These are phyloP conservation scores for Glossophaga mutica DNA, from an alignment of 2,797 vertebrate species.

Conservation along the genomic window DNA sequence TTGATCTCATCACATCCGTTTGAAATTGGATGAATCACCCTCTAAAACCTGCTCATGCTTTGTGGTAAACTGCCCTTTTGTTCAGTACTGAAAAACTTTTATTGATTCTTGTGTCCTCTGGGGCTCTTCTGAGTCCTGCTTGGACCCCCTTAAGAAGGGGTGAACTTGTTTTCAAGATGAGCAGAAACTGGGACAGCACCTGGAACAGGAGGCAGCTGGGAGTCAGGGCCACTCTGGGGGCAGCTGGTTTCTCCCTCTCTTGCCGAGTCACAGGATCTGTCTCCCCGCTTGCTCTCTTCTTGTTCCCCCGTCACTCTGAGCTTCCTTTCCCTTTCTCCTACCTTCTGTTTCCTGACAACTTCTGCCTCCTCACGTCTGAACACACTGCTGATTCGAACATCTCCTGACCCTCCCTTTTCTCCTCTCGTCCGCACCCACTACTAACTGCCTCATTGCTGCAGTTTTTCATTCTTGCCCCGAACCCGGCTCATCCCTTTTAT, in stretches of 20 bases:
- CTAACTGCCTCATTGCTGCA: not conserved
- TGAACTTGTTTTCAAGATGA: constrained; percentile 9
- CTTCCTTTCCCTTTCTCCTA: not conserved
- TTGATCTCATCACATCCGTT: not conserved
- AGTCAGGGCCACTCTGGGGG: not conserved
- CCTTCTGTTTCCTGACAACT: not conserved
- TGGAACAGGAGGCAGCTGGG: not conserved
- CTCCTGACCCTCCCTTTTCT: not conserved
- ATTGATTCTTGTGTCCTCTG: not conserved
- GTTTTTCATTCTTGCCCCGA: not conserved
- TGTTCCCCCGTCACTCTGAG: not conserved
- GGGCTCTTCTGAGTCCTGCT: not conserved
- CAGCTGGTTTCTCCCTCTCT: not conserved
- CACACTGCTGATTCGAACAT: not conserved
- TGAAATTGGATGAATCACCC: constrained; percentile 12
- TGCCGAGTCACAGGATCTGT: not conserved
- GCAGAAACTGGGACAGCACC: not conserved
- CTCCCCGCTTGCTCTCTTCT: not conserved
- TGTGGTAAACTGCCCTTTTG: not conserved
- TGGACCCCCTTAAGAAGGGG: not conserved
- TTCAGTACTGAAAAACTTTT: not conserved
- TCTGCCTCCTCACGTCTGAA: not conserved
- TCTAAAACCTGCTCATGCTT: not conserved
- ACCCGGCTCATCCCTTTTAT: not conserved
- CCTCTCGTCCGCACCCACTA: not conserved